Conservation (phyloP, 35 echinoderm and acorn worm genomes). For the Stichopus chloronotus region DNA sequence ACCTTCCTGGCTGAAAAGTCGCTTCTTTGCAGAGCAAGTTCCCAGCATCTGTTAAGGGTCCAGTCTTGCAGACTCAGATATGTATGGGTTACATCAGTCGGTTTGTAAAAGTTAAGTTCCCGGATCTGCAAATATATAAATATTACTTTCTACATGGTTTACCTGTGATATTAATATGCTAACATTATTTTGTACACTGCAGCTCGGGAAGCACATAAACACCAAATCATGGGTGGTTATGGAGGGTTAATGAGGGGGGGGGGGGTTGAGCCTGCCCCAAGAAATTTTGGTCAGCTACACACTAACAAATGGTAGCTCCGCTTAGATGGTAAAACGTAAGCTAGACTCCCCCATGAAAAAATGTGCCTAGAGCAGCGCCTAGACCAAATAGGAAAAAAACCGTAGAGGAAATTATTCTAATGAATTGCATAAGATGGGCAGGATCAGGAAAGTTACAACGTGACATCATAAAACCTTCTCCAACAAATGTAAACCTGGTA, state of each 20-base stretch:
- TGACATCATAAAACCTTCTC: too few relatives aligned
- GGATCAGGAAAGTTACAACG: too few relatives aligned
- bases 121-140: slow-evolving; percentile 22
- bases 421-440: too few relatives aligned
- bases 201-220: background rate
- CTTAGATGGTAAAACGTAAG: too few relatives aligned
- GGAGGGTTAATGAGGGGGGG: background rate
- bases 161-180: background rate
- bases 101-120: slow-evolving; percentile 54
- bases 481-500: too few relatives aligned
- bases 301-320: background rate
- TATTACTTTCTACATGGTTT: background rate
- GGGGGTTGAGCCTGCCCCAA: background rate
- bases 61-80: background rate
- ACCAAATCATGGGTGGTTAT: background rate
- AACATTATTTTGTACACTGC: too few relatives aligned
- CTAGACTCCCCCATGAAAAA: too few relatives aligned
- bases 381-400: too few relatives aligned
- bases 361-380: too few relatives aligned
- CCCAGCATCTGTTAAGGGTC: slow-evolving; percentile 61
- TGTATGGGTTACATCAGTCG: slow-evolving; percentile 4
- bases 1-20: slow-evolving; percentile 23
- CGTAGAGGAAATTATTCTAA: too few relatives aligned
- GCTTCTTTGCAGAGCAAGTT: slow-evolving; percentile 51
- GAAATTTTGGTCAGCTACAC: background rate